These are phyloP conservation scores for Drosophila watanabei DNA, from an alignment of 1,140 invertebrate species.

Conservation along the genomic window DNA sequence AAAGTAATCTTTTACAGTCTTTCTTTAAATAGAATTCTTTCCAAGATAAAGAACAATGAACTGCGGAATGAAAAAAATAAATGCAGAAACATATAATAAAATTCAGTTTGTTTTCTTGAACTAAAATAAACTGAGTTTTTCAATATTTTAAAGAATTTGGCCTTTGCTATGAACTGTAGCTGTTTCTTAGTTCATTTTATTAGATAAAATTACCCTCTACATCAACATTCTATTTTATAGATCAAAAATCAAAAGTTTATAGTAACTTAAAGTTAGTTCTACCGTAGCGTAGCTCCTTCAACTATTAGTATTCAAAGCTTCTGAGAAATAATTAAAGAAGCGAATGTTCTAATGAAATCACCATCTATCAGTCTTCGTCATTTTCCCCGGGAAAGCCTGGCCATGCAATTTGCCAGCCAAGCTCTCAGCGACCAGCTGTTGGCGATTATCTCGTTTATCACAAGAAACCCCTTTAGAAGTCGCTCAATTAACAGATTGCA, in stretches of 20 bases:
- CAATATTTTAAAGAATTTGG: background rate
- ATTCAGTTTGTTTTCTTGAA: background rate
- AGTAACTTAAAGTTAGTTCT: too few species aligned
- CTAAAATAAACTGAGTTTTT: background rate
- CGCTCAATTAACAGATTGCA: slow-evolving; percentile 56
- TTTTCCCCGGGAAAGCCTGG: slow-evolving; percentile 16
- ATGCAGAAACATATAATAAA: background rate
- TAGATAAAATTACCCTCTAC: too few species aligned
- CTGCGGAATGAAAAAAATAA: background rate
- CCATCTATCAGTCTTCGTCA: slow-evolving; percentile 16
- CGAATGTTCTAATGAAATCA: slow-evolving; percentile 3
- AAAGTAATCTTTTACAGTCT: background rate
- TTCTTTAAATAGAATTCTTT: background rate
- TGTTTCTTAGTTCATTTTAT: too few species aligned
- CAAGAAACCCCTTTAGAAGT: slow-evolving; percentile 27
- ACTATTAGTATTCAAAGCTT: slow-evolving; percentile 2
- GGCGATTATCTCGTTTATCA: slow-evolving; percentile 30
- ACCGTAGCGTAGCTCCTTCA: too few species aligned
- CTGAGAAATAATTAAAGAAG: background rate
- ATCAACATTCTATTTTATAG: too few species aligned
- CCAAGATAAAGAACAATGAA: background rate
- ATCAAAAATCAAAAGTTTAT: too few species aligned
- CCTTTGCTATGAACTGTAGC: too few species aligned
- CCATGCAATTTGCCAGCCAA: slow-evolving; percentile 22
- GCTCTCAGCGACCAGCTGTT: background rate